A percentile compares a stretch with the other conserved stretches of the same genome.
Conservation (phyloP, 1,140 invertebrate species). For the Caenorhabditis inopinata region DNA sequence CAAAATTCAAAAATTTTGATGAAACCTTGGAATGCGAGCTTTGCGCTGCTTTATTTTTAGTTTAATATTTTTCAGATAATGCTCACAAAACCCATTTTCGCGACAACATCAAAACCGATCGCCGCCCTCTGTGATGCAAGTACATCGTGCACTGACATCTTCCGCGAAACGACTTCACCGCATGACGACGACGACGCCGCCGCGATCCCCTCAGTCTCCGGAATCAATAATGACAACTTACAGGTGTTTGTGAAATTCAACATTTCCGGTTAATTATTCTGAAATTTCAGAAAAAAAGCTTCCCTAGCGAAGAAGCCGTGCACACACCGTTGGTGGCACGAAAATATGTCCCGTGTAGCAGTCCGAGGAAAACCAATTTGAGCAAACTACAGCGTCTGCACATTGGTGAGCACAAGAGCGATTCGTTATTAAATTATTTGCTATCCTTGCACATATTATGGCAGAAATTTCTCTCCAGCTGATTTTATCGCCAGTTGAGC, state of each 20-base stretch:
- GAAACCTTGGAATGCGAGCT: too few relatives aligned
- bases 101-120: neutral
- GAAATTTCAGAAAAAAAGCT: neutral
- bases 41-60: too few relatives aligned
- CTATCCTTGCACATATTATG: too few relatives aligned
- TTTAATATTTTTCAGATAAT: neutral
- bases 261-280: neutral
- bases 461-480: too few relatives aligned
- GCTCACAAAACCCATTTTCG: neutral
- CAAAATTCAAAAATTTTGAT: too few relatives aligned
- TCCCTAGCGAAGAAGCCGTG: slow-evolving; percentile 28
- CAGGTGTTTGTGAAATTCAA: neutral
- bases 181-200: neutral
- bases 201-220: slow-evolving; percentile 2
- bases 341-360: slow-evolving; percentile 1
- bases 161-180: neutral
- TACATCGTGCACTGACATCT: slow-evolving; percentile 3
- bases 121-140: slow-evolving; percentile 7
- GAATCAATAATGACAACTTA: neutral
- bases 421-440: too few relatives aligned
- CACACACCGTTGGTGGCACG: neutral
- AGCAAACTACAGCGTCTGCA: slow-evolving; percentile 1
- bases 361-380: slow-evolving; percentile 25
- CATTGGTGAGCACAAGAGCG: neutral
- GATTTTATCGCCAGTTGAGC: too few relatives aligned